Percentiles rank a stretch among this genome's conserved stretches.
phyloP scores from a whole-genome alignment of 2,888 invertebrate species.

The Gandaritis pyraliata region DNA sequence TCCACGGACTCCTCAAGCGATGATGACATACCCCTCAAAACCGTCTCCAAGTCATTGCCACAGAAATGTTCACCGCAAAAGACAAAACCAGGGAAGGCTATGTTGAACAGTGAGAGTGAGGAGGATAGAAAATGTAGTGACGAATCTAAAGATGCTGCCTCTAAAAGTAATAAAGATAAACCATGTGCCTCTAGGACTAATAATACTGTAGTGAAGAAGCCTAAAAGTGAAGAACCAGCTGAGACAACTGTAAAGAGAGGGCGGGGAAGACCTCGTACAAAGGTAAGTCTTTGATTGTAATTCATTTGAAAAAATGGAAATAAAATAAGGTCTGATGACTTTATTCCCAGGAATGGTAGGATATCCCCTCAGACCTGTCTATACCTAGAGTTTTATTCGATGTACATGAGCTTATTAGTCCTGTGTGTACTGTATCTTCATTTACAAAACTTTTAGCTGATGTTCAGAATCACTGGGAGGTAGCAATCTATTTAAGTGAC shows the following conservation, averaged over 20 bases:
- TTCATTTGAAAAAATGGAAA: no score
- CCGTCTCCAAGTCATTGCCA: slow-evolving; percentile 70
- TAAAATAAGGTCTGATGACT: no score
- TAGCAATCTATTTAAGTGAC: no score
- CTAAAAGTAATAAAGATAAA: slow-evolving; percentile 69
- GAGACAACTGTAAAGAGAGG: slow-evolving; percentile 64
- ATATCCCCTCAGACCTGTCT: no score
- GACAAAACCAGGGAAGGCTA: slow-evolving; percentile 54
- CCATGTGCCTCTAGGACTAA: slow-evolving; percentile 60
- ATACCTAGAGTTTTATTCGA: no score
- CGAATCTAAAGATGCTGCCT: slow-evolving; percentile 57
- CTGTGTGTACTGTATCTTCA: no score
- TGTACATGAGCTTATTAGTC: no score
- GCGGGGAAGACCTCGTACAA: slow-evolving; percentile 69
- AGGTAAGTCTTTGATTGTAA: slow-evolving; percentile 62
- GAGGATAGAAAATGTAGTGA: slow-evolving; percentile 61
- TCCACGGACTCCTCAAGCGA: slow-evolving; percentile 77
- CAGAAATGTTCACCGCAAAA: slow-evolving; percentile 65
- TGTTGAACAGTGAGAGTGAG: slow-evolving; percentile 66
- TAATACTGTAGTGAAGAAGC: slow-evolving; percentile 62
- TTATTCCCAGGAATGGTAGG: no score
- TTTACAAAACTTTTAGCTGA: no score
- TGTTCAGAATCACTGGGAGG: no score
- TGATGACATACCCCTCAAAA: slow-evolving; percentile 74
- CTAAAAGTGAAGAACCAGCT: slow-evolving; percentile 66